Base-by-base conservation (phyloP, 2,113 vertebrate species). In the Plecturocebus donacophilus region DNA sequence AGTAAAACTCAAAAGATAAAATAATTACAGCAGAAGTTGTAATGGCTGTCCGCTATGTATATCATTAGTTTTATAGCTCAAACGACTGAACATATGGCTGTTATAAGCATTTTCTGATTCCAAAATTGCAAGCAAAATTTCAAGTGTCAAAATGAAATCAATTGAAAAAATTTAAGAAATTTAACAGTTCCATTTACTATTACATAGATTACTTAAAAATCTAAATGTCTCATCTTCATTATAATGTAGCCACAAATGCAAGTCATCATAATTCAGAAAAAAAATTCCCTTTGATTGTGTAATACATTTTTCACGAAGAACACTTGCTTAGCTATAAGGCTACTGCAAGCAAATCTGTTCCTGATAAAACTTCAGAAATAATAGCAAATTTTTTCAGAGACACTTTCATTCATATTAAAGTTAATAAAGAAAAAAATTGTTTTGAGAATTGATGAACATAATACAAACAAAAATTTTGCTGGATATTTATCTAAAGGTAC, bases 71-170 rank as follows among this genome's bases (percentile, higher is more conserved):
- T 77, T 73, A 79, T 23, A 94, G 5, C 4, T 90, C 47, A 61
- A 52, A 82, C 82, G 0, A 71, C 12, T 49, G 19, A 20, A 35
- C 21, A 54, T 8, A 14, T 1, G 83, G 16, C 38, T 86, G 64
- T 12, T 5, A 83, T 5, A 94, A 64, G 3, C 45, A 93, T 52
- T 87, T 91, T 89, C 49, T 68, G 20, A 52, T 93, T 88, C 6
- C 14, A 90, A 89, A 89, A 75, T 0, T 54, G 14, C 20, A 86
- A 96, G 27, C 25, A 93, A 84, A 86, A 49, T 95, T 95, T 86
- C 61, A 96, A 85, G 64, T 32, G 13, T 73, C 83, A 91, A 81
- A 85, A 88, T 45, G 11, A 91, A 93, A 86, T 86, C 75, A 40
- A 82, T 61, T 80, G 4, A 17, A 83, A 80, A 85, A 82, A 20